Conservation (phyloP, 2,888 invertebrate species). For the Napeogenes sylphis region DNA sequence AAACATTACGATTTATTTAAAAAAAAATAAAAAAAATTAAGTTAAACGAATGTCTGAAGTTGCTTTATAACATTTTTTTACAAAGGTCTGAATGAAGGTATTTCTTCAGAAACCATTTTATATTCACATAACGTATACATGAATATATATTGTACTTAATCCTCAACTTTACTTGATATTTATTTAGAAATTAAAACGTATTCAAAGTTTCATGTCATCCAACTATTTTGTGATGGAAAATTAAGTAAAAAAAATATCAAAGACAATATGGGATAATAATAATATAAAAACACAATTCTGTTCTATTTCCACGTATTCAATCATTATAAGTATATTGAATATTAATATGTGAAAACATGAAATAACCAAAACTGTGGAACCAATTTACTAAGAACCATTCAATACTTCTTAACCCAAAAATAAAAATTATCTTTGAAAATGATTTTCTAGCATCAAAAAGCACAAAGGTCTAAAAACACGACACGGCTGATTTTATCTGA, state of each 20-base stretch:
- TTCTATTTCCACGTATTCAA: too few relatives aligned
- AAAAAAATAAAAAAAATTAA: too few relatives aligned
- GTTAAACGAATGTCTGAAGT: too few relatives aligned
- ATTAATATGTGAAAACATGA: not conserved
- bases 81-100: too few relatives aligned
- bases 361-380: not conserved
- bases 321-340: too few relatives aligned
- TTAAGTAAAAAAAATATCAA: too few relatives aligned
- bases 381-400: not conserved
- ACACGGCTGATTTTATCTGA: conserved; percentile 6
- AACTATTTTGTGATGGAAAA: not conserved
- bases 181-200: not conserved
- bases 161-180: conserved; percentile 17
- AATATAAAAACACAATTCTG: too few relatives aligned
- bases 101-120: conserved; percentile 14
- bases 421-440: not conserved
- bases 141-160: conserved; percentile 20
- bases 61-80: too few relatives aligned
- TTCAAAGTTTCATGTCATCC: not conserved
- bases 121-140: conserved; percentile 23
- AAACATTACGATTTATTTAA: too few relatives aligned
- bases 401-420: not conserved
- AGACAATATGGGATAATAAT: too few relatives aligned
- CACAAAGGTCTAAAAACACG: not conserved
- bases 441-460: not conserved